These are phyloP conservation scores for Eupristina koningsbergeri DNA, from an alignment of 1,140 invertebrate species.

Conservation along the genomic window DNA sequence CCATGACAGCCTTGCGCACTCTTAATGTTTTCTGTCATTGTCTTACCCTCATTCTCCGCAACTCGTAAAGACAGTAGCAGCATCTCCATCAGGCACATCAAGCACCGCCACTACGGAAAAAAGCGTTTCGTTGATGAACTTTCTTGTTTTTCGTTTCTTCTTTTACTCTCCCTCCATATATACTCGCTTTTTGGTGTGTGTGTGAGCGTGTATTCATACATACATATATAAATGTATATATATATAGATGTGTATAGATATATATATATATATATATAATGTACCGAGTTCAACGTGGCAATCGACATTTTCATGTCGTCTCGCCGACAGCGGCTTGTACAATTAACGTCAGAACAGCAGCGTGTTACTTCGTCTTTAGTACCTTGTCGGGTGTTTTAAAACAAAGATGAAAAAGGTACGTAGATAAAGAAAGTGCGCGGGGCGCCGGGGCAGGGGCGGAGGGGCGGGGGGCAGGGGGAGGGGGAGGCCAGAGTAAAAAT, in stretches of 20 bases:
- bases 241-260: too few species aligned
- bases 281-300: neutral
- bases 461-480: neutral
- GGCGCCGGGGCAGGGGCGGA: too few species aligned
- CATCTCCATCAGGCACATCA: slow-evolving; percentile 33
- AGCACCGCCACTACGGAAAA: neutral
- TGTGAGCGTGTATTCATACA: too few species aligned
- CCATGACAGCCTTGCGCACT: slow-evolving; percentile 11
- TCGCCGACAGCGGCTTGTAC: slow-evolving; percentile 5
- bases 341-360: slow-evolving; percentile 43
- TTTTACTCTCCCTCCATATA: neutral
- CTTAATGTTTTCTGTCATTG: slow-evolving; percentile 2
- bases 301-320: slow-evolving; percentile 38
- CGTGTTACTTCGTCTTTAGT: slow-evolving; percentile 22
- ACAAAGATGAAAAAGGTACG: neutral
- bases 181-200: too few species aligned
- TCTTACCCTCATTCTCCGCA: neutral
- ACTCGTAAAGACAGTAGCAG: slow-evolving; percentile 34
- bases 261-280: slow-evolving; percentile 13
- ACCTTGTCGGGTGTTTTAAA: neutral
- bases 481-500: neutral
- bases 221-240: too few species aligned
- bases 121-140: slow-evolving; percentile 33
- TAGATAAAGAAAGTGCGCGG: neutral
- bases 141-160: neutral